A percentile compares a stretch with the other conserved stretches of the same genome.
phyloP scores from a whole-genome alignment of 64 coral and sea anemone genomes.

The Stichodactyla helianthus region DNA sequence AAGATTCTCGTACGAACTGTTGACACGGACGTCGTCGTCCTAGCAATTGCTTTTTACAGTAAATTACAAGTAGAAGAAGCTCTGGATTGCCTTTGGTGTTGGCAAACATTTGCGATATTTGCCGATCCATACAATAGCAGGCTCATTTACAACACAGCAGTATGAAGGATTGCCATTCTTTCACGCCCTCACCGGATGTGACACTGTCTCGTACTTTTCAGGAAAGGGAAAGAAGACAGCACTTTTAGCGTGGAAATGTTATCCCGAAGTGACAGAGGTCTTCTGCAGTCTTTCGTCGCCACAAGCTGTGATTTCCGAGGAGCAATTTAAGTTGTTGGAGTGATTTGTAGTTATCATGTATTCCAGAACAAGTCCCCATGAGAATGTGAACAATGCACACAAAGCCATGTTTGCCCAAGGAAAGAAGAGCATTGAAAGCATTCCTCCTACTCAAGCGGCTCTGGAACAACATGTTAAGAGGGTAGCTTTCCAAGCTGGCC shows the following conservation, averaged over 20 bases:
- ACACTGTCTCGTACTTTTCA: slow-evolving; percentile 38
- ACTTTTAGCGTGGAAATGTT: slow-evolving; percentile 48
- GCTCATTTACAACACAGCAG: slow-evolving; percentile 24
- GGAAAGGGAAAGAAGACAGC: slow-evolving; percentile 45
- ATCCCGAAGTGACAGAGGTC: slow-evolving; percentile 31
- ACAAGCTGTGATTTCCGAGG: slow-evolving; percentile 23
- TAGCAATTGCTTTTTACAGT: not conserved
- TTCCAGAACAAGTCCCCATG: slow-evolving; percentile 36
- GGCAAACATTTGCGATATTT: slow-evolving; percentile 46
- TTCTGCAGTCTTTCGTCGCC: slow-evolving; percentile 49
- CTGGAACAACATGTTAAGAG: slow-evolving; percentile 38
- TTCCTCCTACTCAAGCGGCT: slow-evolving; percentile 35
- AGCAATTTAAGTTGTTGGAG: slow-evolving; percentile 33
- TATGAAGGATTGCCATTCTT: slow-evolving; percentile 53
- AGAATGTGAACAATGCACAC: slow-evolving; percentile 30
- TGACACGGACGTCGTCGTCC: slow-evolving; percentile 24
- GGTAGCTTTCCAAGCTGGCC: slow-evolving; percentile 43
- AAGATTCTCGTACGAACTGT: not conserved
- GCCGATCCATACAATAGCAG: slow-evolving; percentile 33
- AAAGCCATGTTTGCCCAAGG: slow-evolving; percentile 48
- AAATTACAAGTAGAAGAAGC: not conserved
- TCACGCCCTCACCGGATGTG: slow-evolving; percentile 39
- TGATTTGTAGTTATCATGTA: slow-evolving; percentile 44
- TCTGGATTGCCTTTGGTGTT: slow-evolving; percentile 35
- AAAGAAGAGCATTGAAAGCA: slow-evolving; percentile 34